These are phyloP conservation scores for Nebria ingens DNA, from an alignment of 1,140 invertebrate genomes.

Conservation along the genomic window DNA sequence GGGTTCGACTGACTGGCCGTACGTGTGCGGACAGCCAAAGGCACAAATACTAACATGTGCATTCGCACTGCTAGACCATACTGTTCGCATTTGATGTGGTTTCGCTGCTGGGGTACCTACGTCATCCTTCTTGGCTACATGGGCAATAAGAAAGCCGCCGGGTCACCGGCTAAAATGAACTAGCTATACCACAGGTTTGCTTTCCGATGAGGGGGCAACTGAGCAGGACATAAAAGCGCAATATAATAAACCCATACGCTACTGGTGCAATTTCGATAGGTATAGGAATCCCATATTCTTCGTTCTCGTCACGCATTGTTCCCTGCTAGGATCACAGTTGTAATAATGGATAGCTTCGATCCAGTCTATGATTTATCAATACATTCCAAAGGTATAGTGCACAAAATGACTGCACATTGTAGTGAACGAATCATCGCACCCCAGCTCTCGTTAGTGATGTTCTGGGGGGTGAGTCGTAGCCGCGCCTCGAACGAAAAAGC, in stretches of 20 bases:
- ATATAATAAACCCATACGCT: not conserved
- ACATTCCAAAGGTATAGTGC: too few relatives aligned
- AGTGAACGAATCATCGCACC: too few relatives aligned
- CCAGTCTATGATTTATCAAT: slow-evolving; percentile 17
- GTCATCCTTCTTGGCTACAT: not conserved
- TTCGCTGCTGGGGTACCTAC: too few relatives aligned
- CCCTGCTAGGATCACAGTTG: not conserved
- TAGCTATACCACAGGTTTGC: not conserved
- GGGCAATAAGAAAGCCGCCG: not conserved
- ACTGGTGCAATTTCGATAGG: too few relatives aligned
- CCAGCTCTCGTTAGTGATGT: not conserved
- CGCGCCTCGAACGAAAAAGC: slow-evolving; percentile 9
- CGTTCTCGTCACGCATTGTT: not conserved
- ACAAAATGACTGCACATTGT: too few relatives aligned
- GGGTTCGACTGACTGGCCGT: not conserved
- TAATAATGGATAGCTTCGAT: slow-evolving; percentile 13
- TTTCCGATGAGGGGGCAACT: not conserved
- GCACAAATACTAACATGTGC: not conserved
- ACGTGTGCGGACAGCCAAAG: not conserved
- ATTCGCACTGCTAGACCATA: not conserved
- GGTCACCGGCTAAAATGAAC: not conserved
- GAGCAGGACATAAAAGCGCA: not conserved
- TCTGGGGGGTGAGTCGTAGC: not conserved
- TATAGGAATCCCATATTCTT: not conserved
- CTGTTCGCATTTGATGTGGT: not conserved